Percentiles rank a stretch among this genome's conserved stretches.
These are phyloP conservation scores for Prolemur simus DNA, from an alignment of 2,113 vertebrate genomes.

Conservation along the genomic window DNA sequence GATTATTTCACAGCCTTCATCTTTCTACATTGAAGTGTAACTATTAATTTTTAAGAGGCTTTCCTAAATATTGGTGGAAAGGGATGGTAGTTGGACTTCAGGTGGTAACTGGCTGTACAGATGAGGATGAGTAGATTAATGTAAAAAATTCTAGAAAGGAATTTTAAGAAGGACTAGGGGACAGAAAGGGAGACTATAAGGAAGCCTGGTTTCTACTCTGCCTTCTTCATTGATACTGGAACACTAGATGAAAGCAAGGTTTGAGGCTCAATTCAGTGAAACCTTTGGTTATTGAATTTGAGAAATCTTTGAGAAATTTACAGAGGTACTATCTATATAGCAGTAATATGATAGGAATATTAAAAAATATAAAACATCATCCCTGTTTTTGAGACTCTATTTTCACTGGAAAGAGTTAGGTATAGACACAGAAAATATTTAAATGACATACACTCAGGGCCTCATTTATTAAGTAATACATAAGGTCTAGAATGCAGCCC, in stretches of 20 bases:
- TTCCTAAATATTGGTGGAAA: not conserved
- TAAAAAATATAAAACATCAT: not conserved
- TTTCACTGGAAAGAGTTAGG: not conserved
- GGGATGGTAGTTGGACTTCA: not conserved
- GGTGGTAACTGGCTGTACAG: not conserved
- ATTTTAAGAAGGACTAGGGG: not conserved
- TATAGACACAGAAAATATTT: not conserved
- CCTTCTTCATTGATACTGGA: not conserved
- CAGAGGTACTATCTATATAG: not conserved
- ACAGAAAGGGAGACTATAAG: not conserved
- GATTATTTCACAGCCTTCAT: constrained; percentile 34
- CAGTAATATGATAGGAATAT: not conserved
- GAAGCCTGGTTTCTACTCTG: not conserved
- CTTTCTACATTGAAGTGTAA: not conserved
- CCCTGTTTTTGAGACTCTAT: not conserved
- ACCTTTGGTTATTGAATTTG: not conserved
- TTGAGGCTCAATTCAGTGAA: not conserved
- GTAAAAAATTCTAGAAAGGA: not conserved
- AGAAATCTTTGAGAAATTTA: not conserved
- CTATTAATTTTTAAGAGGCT: not conserved
- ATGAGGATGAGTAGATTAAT: not conserved
- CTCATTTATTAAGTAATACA: not conserved
- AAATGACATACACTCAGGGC: not conserved
- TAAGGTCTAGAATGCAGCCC: not conserved
- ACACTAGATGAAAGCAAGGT: not conserved